Base-by-base conservation (phyloP, 2,888 invertebrate species). In the Sinelater perroti region DNA sequence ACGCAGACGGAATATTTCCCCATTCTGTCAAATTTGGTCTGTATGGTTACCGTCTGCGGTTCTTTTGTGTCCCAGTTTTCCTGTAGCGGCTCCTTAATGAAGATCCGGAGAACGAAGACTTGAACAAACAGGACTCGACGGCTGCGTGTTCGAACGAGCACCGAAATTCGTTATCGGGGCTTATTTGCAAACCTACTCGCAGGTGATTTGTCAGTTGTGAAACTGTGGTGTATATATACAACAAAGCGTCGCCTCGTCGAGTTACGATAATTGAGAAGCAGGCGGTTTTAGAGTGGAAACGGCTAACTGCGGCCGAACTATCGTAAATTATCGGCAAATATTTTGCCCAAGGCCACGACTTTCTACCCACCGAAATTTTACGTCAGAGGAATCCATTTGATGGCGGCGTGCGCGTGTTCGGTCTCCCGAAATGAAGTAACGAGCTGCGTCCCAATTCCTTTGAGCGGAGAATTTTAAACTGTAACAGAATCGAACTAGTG, bases 331-430 rank as follows among this genome's bases (percentile, higher is more conserved):
- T 51, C 50, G 50, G 30, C 28, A 49, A 40, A 40, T 40, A 24
- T 40, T 40, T 24, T 40, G 40, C 40, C 40, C 40, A 51, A 51
- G 50, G 50, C 36, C 50, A 51, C 18, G 40, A 51, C 50, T 51
- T 51, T 51, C 50, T 38, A 38, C 30, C 50, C 40, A 51, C 50
- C 50, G 42, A 51, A 51, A 51, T 51, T 51, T 36, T 38, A 51
- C 28, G 50, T 40, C 38, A 40, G 38, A 51, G 38, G 28, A 40
- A 40, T 18, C 30, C 40, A 33, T 31, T 40, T 40, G 40, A 40
- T 40, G 24, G 24, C 40, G 40, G 24, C 24, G 24, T 14, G 40
- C 24, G 21, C 24, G 24, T 11, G 24, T 40, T 40, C 40, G 40
- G 24, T 40, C 40, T 40, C 24, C 40, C 40, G 40, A 40, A 40